Percentiles rank a stretch among this genome's conserved stretches.
Conservation (phyloP, 2,888 invertebrate genomes). For the Apodemia hepburni region DNA sequence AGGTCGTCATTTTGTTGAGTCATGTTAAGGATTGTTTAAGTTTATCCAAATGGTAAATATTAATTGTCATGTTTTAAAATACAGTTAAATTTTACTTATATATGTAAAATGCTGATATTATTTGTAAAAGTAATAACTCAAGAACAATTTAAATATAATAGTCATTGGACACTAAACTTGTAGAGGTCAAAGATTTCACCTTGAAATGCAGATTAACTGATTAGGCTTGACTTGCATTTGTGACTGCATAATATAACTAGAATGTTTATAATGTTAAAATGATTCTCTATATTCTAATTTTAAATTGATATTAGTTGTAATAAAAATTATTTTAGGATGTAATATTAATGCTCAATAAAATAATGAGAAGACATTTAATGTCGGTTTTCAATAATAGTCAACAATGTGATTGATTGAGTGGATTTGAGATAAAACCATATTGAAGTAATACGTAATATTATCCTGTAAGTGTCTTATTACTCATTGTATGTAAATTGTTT, state of each 20-base stretch:
- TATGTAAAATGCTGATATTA: neutral
- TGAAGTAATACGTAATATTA: slow-evolving; percentile 3
- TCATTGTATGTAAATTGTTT: slow-evolving; percentile 5
- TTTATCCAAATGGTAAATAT: slow-evolving; percentile 1
- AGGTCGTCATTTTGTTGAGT: slow-evolving; percentile 39
- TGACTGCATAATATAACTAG: slow-evolving; percentile 5
- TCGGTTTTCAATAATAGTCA: slow-evolving; percentile 5
- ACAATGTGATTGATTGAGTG: slow-evolving; percentile 6
- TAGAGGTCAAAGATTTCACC: slow-evolving; percentile 49
- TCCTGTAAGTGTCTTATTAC: slow-evolving; percentile 4
- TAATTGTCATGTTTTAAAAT: neutral
- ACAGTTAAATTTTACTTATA: neutral
- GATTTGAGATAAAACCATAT: neutral
- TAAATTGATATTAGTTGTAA: slow-evolving; percentile 20
- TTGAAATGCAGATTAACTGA: slow-evolving; percentile 35
- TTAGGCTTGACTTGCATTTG: slow-evolving; percentile 19
- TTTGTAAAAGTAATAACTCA: slow-evolving; percentile 18
- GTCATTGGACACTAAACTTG: slow-evolving; percentile 38
- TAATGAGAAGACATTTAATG: slow-evolving; percentile 8
- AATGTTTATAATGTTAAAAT: slow-evolving; percentile 17
- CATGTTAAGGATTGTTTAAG: slow-evolving; percentile 1
- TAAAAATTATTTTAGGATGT: neutral
- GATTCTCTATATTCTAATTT: slow-evolving; percentile 27
- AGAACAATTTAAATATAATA: slow-evolving; percentile 23
- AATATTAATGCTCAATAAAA: slow-evolving; percentile 6